Evolutionary conservation across 2,888 invertebrate species (phyloP).

Genomic region (Leptopilina drosophilae): DNA sequence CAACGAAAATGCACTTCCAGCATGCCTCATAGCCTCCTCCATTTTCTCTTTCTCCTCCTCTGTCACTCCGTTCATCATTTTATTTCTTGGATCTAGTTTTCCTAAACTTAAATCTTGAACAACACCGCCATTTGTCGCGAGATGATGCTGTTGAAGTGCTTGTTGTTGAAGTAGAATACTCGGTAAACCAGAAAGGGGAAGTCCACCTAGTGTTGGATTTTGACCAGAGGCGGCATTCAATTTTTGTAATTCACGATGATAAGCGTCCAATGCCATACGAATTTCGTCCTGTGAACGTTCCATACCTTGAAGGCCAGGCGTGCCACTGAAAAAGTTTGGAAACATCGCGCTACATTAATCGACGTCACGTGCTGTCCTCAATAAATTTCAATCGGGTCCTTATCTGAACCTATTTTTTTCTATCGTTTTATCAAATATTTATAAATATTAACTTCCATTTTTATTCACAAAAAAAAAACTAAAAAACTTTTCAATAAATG

Average conservation of each 20-base stretch:
- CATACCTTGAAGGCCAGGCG: conserved; percentile 75
- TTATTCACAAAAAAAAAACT: neutral
- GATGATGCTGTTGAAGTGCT: conserved; percentile 78
- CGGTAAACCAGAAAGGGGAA: conserved; percentile 81
- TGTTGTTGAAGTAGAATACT: conserved; percentile 88
- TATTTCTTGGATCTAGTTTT: conserved; percentile 79
- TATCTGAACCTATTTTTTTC: neutral
- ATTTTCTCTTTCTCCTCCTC: conserved; percentile 84
- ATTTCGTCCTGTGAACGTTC: conserved; percentile 89
- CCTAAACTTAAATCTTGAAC: conserved; percentile 92
- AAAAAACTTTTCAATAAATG: neutral
- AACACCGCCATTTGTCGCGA: conserved; percentile 76
- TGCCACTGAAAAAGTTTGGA: conserved; percentile 90
- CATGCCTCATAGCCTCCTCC: conserved; percentile 86
- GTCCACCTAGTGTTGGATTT: conserved; percentile 78
- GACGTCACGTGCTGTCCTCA: conserved; percentile 77
- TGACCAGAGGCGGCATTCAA: conserved; percentile 82
- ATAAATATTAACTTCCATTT: neutral
- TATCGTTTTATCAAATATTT: neutral
- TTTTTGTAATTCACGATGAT: conserved; percentile 95
- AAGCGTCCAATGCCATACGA: conserved; percentile 92
- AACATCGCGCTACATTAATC: conserved; percentile 82
- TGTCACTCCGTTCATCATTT: conserved; percentile 82
- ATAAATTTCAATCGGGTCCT: conserved; percentile 66
- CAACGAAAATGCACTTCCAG: conserved; percentile 91